Percentiles rank a stretch among this genome's conserved stretches.
These are phyloP conservation scores for Paramacrobiotus metropolitanus DNA, from an alignment of 1,140 invertebrate species.

Conservation along the genomic window DNA sequence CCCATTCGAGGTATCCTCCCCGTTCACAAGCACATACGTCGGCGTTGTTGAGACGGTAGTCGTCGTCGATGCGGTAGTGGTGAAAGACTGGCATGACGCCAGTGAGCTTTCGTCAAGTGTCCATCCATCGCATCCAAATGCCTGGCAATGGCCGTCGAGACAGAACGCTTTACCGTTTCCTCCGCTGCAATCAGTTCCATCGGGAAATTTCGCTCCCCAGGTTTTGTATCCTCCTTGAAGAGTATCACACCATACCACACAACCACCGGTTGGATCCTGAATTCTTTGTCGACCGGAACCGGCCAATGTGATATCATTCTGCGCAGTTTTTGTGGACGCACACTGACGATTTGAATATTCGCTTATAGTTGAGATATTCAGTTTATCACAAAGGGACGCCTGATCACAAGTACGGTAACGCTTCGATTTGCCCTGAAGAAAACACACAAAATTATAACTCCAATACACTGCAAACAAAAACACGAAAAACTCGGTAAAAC, in stretches of 20 bases:
- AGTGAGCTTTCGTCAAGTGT: background rate
- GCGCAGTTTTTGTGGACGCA: background rate
- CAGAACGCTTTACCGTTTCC: slow-evolving; percentile 12
- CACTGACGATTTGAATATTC: background rate
- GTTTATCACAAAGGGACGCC: background rate
- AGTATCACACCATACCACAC: background rate
- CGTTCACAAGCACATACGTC: too few species aligned
- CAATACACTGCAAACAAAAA: too few species aligned
- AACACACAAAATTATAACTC: background rate
- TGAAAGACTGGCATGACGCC: background rate
- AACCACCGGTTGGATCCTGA: background rate
- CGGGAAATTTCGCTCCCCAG: slow-evolving; percentile 13
- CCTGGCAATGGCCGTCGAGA: slow-evolving; percentile 13
- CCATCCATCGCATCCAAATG: background rate
- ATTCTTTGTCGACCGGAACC: background rate
- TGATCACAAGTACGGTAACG: background rate
- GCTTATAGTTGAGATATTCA: background rate
- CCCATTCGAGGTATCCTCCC: too few species aligned
- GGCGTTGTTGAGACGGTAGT: too few species aligned
- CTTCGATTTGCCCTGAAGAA: slow-evolving; percentile 1
- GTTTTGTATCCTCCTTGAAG: slow-evolving; percentile 1
- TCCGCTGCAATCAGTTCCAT: slow-evolving; percentile 14
- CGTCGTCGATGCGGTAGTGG: too few species aligned
- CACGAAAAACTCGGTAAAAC: too few species aligned
- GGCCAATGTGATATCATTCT: background rate